A percentile compares a stretch with the other conserved stretches of the same genome.
phyloP scores from a whole-genome alignment of 2,888 invertebrate species.

The Adela reaumurella region DNA sequence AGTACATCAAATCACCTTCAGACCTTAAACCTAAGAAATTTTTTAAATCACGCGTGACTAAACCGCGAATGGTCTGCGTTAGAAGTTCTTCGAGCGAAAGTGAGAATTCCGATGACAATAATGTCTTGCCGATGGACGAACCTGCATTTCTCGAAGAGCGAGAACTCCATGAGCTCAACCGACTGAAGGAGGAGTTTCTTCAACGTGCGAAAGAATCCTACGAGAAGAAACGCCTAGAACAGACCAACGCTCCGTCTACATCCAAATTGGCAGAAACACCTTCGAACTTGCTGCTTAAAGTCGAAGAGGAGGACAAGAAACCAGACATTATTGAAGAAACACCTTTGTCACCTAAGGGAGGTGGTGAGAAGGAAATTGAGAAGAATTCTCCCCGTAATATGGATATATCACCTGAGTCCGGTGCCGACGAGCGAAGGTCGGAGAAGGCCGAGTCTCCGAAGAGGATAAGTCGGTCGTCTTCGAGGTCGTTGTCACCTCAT shows the following conservation, averaged over 20 bases:
- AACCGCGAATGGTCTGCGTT: constrained; percentile 48
- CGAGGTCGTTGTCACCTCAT: constrained; percentile 5
- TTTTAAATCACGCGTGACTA: constrained; percentile 16
- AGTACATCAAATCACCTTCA: constrained; percentile 44
- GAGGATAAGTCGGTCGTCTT: constrained; percentile 9
- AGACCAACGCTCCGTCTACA: constrained; percentile 2
- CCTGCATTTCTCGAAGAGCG: constrained; percentile 52
- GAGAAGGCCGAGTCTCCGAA: constrained; percentile 16
- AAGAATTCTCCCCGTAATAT: constrained; percentile 11
- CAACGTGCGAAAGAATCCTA: constrained; percentile 68
- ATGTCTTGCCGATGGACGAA: too few relatives aligned
- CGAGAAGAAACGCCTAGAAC: constrained; percentile 44
- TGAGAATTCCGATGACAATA: constrained; percentile 53
- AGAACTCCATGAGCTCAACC: constrained; percentile 61
- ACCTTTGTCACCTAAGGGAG: background rate
- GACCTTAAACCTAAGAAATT: constrained; percentile 31
- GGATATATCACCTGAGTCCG: constrained; percentile 12
- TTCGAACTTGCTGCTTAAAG: constrained; percentile 1
- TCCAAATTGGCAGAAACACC: constrained; percentile 7
- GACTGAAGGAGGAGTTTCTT: constrained; percentile 63
- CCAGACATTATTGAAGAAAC: background rate
- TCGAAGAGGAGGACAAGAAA: background rate
- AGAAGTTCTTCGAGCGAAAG: constrained; percentile 59
- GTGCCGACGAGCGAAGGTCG: constrained; percentile 2
- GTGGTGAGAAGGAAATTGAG: too few relatives aligned